Conservation (phyloP, 2,113 vertebrate genomes). For the Megaleporinus macrocephalus region DNA sequence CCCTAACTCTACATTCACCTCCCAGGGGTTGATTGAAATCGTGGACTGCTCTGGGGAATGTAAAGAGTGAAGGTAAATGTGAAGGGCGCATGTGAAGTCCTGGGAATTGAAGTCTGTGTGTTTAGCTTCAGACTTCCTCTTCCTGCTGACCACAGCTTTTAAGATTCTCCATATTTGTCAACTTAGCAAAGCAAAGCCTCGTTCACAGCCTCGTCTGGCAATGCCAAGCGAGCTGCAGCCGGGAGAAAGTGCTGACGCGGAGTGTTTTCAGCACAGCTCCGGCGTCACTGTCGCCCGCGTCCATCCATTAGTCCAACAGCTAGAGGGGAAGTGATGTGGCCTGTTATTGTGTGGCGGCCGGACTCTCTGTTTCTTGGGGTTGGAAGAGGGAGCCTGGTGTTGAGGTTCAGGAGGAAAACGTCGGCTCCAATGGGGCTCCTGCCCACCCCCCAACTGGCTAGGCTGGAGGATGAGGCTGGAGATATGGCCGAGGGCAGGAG, state of each 20-base stretch:
- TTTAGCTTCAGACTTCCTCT: constrained; percentile 29
- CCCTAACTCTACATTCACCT: no score
- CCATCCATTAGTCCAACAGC: constrained; percentile 70
- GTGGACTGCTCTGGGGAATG: no score
- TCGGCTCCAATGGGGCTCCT: constrained; percentile 85
- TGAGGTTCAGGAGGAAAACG: constrained; percentile 83
- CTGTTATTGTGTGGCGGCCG: constrained; percentile 69
- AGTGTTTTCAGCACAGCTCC: constrained; percentile 69
- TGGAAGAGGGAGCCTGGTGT: constrained; percentile 74
- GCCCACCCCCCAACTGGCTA: constrained; percentile 47
- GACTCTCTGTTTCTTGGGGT: constrained; percentile 65
- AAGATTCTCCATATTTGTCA: constrained; percentile 21
- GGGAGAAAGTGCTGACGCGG: constrained; percentile 73
- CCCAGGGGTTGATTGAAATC: no score
- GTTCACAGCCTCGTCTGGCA: background rate
- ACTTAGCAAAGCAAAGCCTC: constrained; percentile 13
- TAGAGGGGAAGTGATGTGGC: constrained; percentile 73
- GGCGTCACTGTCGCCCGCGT: constrained; percentile 62
- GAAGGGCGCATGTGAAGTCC: no score
- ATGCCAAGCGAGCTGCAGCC: constrained; percentile 34
- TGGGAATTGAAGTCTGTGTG: background rate
- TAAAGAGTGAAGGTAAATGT: no score
- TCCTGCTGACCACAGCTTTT: constrained; percentile 31
- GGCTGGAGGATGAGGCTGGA: constrained; percentile 65
- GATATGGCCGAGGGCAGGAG: constrained; percentile 68